phyloP scores from a whole-genome alignment of 2,113 vertebrate species.

The Herpetotheres cachinnans region DNA sequence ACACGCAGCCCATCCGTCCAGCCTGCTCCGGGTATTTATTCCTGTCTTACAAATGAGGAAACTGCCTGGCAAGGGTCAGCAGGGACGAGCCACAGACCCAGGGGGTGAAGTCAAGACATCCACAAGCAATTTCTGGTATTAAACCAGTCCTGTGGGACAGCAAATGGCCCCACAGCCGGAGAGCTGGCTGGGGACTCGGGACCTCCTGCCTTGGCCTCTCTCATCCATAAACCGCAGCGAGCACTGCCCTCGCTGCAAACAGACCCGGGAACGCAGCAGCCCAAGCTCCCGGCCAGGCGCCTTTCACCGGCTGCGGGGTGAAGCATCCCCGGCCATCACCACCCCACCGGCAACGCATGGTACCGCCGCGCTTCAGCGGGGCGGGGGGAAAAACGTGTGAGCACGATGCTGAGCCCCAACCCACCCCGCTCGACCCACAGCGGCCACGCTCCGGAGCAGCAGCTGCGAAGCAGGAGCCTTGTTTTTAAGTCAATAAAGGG shows the following conservation, averaged over 20 bases:
- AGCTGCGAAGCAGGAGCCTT: background rate
- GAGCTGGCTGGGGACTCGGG: background rate
- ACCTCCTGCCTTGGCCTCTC: background rate
- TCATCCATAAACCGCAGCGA: background rate
- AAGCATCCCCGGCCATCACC: background rate
- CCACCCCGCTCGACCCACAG: background rate
- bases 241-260: rapidly evolving
- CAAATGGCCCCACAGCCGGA: background rate
- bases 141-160: background rate
- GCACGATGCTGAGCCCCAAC: background rate
- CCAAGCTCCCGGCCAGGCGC: background rate
- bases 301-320: background rate
- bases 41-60: background rate
- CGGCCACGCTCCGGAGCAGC: background rate
- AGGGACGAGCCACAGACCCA: background rate
- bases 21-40: background rate
- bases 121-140: background rate
- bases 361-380: too few relatives aligned
- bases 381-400: rapidly evolving
- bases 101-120: background rate
- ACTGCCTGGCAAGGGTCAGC: background rate
- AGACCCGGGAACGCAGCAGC: rapidly evolving
- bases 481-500: background rate
- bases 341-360: rapidly evolving
- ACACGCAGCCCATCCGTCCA: background rate